A percentile compares a stretch with the other conserved stretches of the same genome.
Conservation (phyloP, 2,797 vertebrate species). For the Natrix natrix region DNA sequence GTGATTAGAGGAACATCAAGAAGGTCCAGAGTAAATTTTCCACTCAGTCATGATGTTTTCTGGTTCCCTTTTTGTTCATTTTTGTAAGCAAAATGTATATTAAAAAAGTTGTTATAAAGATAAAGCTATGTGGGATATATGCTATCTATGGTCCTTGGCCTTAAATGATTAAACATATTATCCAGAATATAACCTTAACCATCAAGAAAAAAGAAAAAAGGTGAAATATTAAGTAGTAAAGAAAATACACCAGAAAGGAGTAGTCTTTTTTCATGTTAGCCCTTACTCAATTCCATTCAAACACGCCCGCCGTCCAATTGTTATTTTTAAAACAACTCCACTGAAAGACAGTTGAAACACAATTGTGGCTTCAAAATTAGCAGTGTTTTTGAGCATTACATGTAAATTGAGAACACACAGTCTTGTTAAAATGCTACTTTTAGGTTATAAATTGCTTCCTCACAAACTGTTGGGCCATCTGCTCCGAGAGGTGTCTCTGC, state of each 20-base stretch:
- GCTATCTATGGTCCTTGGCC: background rate
- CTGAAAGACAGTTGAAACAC: slow-evolving; percentile 35
- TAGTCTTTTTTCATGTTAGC: rapidly evolving
- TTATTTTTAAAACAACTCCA: slow-evolving; percentile 24
- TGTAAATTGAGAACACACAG: slow-evolving; percentile 58
- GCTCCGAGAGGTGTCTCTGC: slow-evolving; percentile 60
- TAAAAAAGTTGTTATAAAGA: background rate
- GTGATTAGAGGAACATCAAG: background rate
- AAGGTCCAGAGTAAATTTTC: background rate
- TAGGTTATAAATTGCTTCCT: slow-evolving; percentile 65
- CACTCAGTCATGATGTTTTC: background rate
- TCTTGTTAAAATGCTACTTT: slow-evolving; percentile 61
- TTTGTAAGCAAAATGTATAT: background rate
- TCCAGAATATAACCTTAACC: background rate
- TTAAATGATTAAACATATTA: background rate
- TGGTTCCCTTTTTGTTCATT: background rate
- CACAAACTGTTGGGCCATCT: slow-evolving; percentile 71
- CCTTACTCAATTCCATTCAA: background rate
- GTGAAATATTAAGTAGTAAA: background rate
- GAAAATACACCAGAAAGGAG: background rate
- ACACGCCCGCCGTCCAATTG: background rate
- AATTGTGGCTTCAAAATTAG: slow-evolving; percentile 43
- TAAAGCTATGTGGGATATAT: background rate
- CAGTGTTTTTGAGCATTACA: slow-evolving; percentile 58
- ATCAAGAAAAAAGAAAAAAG: background rate